Percentiles rank a stretch among this genome's conserved stretches.
Evolutionary conservation across 2,113 vertebrate species (phyloP).

Genomic region (rat (Rattus norvegicus)): DNA sequence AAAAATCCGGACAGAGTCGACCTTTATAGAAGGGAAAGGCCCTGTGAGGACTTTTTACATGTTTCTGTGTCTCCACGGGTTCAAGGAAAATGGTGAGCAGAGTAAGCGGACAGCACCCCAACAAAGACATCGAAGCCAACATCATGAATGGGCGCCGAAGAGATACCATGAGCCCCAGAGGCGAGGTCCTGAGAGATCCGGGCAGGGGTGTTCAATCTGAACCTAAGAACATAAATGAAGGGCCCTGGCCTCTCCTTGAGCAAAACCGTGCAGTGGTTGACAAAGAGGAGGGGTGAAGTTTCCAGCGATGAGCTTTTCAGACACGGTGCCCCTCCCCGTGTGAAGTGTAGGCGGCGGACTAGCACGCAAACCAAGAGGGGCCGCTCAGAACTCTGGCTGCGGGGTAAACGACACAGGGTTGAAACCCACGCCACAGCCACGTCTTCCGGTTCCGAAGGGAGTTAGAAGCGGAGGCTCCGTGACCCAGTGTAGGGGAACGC

Average conservation of each 20-base stretch:
- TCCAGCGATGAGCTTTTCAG: background rate
- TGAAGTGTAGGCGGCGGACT: accelerated
- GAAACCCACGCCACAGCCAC: background rate
- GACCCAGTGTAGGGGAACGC: too few relatives aligned
- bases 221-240: background rate
- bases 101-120: background rate
- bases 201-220: background rate
- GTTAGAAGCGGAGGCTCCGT: background rate
- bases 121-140: background rate
- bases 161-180: background rate
- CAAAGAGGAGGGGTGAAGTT: background rate
- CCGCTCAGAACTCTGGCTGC: background rate
- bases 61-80: background rate
- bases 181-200: background rate
- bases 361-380: background rate
- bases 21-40: accelerated
- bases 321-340: background rate
- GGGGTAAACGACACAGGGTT: background rate
- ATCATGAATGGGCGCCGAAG: background rate
- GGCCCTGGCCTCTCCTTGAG: background rate
- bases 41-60: background rate
- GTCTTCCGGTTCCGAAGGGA: background rate
- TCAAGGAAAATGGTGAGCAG: background rate
- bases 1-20: background rate
- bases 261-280: background rate